Evolutionary conservation across 2,113 vertebrate species (phyloP), one percentile per base, ranked within the genome.

Genomic region (Cichladusa arquata): DNA sequence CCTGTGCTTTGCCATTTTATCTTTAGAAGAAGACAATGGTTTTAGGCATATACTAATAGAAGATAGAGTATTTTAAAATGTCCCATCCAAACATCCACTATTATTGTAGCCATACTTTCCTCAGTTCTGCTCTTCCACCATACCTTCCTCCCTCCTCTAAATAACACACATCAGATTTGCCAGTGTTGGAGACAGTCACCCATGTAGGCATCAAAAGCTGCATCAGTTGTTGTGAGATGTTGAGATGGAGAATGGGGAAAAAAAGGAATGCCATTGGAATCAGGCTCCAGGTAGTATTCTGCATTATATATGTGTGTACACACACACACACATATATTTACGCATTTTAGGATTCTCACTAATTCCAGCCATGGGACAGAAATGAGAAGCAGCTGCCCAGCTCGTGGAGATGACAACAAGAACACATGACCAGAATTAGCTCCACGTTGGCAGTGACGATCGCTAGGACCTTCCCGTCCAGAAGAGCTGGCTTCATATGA

Each of bases 361-460:
- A 18, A 83, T 80, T 83, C 90, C 44, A 92, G 69, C 36, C 65
- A 86, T 0, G 2, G 56, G 47, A 70, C 48, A 92, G 74, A 91
- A 83, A 92, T 28, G 29, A 73, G 58, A 94, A 90, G 64, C 62
- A 95, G 79, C 64, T 90, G 88, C 67, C 20, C 33, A 62, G 58
- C 56, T 70, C 1, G 0, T 67, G 76, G n/a, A 81, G 56, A 83
- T 71, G 67, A 89, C 70, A 44, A 50, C 1, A 19, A 86, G n/a
- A 86, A 72, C 53, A 86, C 19, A 40, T 26, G 64, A 92, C 44
- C n/a, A 56, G 85, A 93, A 94, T 88, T 74, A 94, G 77, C 53
- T 94, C 72, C 60, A 81, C 0, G 0, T 1, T 81, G 72, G 79
- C 92, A 86, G 51, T 47, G 78, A 79, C 0, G 0, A 47, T 29